Conservation (phyloP, 1,140 invertebrate species). For the Augochlora pura region DNA sequence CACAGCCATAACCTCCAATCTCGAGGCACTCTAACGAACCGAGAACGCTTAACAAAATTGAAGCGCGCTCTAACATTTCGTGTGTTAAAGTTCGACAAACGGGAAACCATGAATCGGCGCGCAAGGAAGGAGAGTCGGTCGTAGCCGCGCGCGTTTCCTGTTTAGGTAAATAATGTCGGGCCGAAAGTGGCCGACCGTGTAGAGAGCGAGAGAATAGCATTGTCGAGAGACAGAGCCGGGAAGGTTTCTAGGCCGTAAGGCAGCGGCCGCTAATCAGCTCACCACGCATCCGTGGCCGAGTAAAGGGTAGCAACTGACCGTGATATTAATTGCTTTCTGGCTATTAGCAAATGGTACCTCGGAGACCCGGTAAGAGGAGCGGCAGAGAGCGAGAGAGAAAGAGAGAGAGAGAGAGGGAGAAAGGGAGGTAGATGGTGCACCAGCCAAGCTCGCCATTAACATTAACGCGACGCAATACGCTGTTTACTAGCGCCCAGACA, state of each 20-base stretch:
- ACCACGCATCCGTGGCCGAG: slow-evolving; percentile 16
- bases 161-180: not conserved
- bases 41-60: too few relatives aligned
- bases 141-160: not conserved
- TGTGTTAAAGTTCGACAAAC: too few relatives aligned
- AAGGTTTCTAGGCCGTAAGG: not conserved
- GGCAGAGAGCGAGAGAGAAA: not conserved
- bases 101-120: too few relatives aligned
- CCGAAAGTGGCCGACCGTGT: not conserved
- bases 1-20: too few relatives aligned
- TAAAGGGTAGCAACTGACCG: slow-evolving; percentile 55
- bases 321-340: slow-evolving; percentile 74
- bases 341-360: slow-evolving; percentile 70
- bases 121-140: too few relatives aligned
- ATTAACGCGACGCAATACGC: slow-evolving; percentile 50
- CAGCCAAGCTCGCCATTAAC: slow-evolving; percentile 57
- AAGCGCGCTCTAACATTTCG: too few relatives aligned
- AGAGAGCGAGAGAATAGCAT: too few relatives aligned
- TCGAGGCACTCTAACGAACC: too few relatives aligned
- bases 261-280: not conserved
- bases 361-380: slow-evolving; percentile 43
- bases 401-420: too few relatives aligned
- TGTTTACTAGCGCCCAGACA: not conserved
- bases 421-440: not conserved
- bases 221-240: not conserved